These are phyloP conservation scores for Xestia sexstrigata DNA, from an alignment of 2,888 invertebrate genomes.

Conservation along the genomic window DNA sequence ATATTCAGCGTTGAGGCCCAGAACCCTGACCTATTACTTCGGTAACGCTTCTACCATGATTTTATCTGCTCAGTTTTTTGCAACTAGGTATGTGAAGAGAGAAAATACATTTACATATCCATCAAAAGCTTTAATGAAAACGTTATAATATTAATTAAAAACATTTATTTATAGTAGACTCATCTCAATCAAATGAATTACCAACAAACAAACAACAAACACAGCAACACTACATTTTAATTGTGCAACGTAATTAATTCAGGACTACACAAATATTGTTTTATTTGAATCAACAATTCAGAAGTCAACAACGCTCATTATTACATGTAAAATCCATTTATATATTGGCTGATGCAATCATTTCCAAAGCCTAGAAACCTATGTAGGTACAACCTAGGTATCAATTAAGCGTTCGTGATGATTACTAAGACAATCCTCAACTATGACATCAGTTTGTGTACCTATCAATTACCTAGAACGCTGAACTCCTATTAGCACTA, in stretches of 20 bases:
- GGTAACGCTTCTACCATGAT: constrained; percentile 45
- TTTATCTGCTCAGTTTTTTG: constrained; percentile 21
- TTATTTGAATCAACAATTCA: constrained; percentile 18
- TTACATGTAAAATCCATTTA: constrained; percentile 1
- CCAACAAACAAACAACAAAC: not conserved
- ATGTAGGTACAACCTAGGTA: not conserved
- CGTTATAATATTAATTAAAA: not conserved
- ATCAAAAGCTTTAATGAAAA: not conserved
- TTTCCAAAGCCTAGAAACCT: not conserved
- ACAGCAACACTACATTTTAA: not conserved
- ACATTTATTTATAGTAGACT: not conserved
- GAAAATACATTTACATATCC: not conserved
- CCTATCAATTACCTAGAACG: constrained; percentile 29
- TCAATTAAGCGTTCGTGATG: constrained; percentile 14
- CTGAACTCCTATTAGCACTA: constrained; percentile 20
- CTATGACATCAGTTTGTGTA: constrained; percentile 23
- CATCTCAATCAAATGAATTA: not conserved
- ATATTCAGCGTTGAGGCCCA: constrained; percentile 37
- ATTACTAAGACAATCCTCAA: constrained; percentile 17
- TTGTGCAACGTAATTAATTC: constrained; percentile 1
- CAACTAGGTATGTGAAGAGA: constrained; percentile 1
- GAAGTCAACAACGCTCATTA: not conserved
- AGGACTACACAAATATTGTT: constrained; percentile 2
- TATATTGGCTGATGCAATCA: constrained; percentile 13
- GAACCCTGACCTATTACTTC: constrained; percentile 45